Evolutionary conservation across 2,888 invertebrate species (phyloP).

Genomic region (Sesia apiformis): DNA sequence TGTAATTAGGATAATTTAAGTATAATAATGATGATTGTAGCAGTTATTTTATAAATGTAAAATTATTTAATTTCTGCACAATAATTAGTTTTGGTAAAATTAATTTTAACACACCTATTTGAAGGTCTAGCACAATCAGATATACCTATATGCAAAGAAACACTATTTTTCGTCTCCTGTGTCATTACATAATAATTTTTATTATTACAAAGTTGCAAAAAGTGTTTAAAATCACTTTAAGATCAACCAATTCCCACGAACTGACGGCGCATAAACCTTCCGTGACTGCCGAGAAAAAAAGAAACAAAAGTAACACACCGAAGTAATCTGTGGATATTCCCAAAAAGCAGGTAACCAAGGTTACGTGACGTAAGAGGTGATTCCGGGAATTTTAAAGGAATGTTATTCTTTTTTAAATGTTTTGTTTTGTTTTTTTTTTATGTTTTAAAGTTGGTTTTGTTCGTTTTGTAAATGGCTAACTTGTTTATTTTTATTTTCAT

Average conservation of each 20-base stretch:
- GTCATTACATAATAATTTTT: neutral
- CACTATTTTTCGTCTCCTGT: too few species aligned
- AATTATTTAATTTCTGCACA: too few species aligned
- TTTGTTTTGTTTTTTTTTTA: neutral
- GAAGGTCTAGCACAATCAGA: too few species aligned
- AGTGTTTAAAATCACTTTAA: neutral
- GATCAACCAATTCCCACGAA: neutral
- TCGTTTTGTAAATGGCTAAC: too few species aligned
- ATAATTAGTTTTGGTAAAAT: too few species aligned
- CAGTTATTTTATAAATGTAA: too few species aligned
- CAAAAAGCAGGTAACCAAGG: conserved; percentile 27
- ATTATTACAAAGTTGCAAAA: neutral
- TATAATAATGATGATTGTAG: too few species aligned
- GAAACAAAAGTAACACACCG: conserved; percentile 24
- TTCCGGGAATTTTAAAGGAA: neutral
- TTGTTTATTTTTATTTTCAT: too few species aligned
- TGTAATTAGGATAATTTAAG: too few species aligned
- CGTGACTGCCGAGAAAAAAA: conserved; percentile 13
- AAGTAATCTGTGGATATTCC: conserved; percentile 27
- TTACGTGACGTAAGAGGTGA: conserved; percentile 9
- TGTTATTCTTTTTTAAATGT: neutral
- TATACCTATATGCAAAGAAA: too few species aligned
- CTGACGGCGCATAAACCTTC: neutral
- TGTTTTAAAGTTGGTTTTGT: too few species aligned
- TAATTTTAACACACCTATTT: too few species aligned